Conservation (phyloP, 2,888 invertebrate genomes). For the Orchesella flavescens region DNA sequence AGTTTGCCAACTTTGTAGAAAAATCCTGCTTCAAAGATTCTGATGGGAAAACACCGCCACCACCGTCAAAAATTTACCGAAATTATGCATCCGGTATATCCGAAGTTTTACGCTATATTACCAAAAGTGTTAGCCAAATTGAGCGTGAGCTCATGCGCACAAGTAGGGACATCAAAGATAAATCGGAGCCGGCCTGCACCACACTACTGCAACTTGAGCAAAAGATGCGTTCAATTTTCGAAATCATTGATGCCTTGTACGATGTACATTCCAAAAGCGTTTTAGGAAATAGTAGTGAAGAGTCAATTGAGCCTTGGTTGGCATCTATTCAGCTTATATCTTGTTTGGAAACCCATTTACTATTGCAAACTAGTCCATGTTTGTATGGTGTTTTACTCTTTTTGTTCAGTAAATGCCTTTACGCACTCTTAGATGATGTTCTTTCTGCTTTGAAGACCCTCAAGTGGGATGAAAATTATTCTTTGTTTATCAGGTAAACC, state of each 20-base stretch:
- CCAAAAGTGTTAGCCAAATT: conserved; percentile 20
- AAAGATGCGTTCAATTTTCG: conserved; percentile 23
- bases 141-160: conserved; percentile 40
- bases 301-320: conserved; percentile 44
- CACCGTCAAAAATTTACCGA: conserved; percentile 49
- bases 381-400: conserved; percentile 59
- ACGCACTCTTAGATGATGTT: conserved; percentile 63
- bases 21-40: not conserved
- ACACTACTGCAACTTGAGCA: conserved; percentile 58
- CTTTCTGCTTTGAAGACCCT: conserved; percentile 45
- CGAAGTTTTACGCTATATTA: conserved; percentile 39
- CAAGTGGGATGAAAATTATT: conserved; percentile 56
- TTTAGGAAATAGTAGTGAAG: not conserved
- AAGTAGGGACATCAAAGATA: not conserved
- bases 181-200: conserved; percentile 30
- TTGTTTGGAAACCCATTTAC: conserved; percentile 56
- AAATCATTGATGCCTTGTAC: conserved; percentile 46
- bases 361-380: conserved; percentile 26
- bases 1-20: conserved; percentile 45
- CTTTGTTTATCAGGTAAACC: conserved; percentile 45
- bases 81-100: conserved; percentile 55
- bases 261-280: conserved; percentile 52
- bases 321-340: conserved; percentile 57
- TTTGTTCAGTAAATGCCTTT: conserved; percentile 53
- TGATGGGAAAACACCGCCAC: not conserved